These are phyloP conservation scores for Clanis bilineata DNA, from an alignment of 2,888 invertebrate species.

Conservation along the genomic window DNA sequence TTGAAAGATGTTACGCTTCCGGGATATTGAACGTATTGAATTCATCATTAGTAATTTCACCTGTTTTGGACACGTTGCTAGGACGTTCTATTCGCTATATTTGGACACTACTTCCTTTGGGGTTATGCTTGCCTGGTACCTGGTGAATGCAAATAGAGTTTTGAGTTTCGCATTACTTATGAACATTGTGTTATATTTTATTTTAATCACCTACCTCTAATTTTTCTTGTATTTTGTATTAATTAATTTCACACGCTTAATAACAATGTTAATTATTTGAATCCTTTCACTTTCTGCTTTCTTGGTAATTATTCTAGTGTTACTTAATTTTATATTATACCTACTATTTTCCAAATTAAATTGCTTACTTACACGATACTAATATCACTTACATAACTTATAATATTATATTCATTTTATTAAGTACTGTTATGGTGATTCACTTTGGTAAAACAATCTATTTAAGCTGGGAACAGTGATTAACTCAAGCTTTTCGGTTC, in stretches of 20 bases:
- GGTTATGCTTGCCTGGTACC: slow-evolving; percentile 2
- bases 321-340: too few relatives aligned
- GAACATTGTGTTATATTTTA: background rate
- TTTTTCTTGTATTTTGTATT: background rate
- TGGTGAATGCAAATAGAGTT: background rate
- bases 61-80: slow-evolving; percentile 26
- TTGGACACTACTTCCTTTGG: slow-evolving; percentile 11
- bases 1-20: slow-evolving; percentile 36
- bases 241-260: background rate
- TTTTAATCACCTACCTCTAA: background rate
- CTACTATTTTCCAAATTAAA: too few relatives aligned
- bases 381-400: too few relatives aligned
- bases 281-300: background rate
- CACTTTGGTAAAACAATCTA: too few relatives aligned
- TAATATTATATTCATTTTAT: too few relatives aligned
- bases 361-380: too few relatives aligned
- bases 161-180: background rate
- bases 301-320: background rate
- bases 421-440: too few relatives aligned
- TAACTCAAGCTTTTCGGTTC: background rate
- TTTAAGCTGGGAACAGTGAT: too few relatives aligned
- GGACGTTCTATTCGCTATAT: background rate
- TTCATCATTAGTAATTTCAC: slow-evolving; percentile 32
- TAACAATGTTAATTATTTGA: too few relatives aligned
- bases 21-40: slow-evolving; percentile 28